These are phyloP conservation scores for Ramphastos sulfuratus DNA, from an alignment of 2,113 vertebrate species.

Conservation along the genomic window DNA sequence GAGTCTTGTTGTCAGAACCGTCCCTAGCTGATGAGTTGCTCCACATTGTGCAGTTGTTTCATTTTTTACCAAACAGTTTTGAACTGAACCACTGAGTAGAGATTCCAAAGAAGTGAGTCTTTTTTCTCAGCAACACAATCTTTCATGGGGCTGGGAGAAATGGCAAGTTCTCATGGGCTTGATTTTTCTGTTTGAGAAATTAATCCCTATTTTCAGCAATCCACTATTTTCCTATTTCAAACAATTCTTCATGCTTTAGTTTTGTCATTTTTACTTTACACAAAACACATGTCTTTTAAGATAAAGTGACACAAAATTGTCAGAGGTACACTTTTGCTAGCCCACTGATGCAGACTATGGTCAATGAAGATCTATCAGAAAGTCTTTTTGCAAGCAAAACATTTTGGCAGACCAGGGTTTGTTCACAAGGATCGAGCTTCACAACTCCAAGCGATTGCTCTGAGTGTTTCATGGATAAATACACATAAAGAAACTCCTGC, in stretches of 20 bases:
- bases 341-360: not conserved
- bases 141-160: not conserved
- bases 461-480: not conserved
- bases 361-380: not conserved
- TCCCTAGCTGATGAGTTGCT: slow-evolving; percentile 18
- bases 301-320: not conserved
- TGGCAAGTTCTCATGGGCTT: not conserved
- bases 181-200: not conserved
- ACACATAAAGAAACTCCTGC: not conserved
- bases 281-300: not conserved
- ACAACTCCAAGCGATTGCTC: not conserved
- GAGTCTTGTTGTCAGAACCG: not conserved
- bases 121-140: not conserved
- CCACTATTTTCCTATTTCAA: not conserved
- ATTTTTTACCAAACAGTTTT: not conserved
- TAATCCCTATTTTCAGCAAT: not conserved
- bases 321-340: not conserved
- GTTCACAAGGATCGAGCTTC: not conserved
- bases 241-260: not conserved
- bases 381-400: not conserved
- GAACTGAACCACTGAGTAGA: not conserved
- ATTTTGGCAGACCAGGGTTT: not conserved
- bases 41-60: not conserved
- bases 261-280: not conserved
- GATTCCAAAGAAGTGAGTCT: not conserved